These are phyloP conservation scores for Drosophila neoperkinsi DNA, from an alignment of 2,888 invertebrate species.

Conservation along the genomic window DNA sequence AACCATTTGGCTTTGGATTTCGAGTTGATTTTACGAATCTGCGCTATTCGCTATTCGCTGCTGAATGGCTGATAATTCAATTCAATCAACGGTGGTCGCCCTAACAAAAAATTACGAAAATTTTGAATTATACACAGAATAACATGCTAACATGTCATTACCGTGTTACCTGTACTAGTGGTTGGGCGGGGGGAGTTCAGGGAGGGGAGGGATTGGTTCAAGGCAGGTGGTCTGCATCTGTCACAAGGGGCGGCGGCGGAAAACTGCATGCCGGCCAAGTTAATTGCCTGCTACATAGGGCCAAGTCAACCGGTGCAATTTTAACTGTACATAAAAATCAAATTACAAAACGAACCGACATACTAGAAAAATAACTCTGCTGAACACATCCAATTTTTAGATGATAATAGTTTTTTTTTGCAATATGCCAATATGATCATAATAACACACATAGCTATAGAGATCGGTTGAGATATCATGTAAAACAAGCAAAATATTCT, in stretches of 20 bases:
- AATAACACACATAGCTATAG: background rate
- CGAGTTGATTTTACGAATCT: constrained; percentile 22
- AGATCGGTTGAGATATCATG: background rate
- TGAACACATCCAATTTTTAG: background rate
- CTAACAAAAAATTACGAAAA: constrained; percentile 75
- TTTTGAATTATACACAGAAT: constrained; percentile 46
- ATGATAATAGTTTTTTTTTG: background rate
- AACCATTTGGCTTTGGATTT: constrained; percentile 25
- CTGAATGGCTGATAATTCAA: constrained; percentile 57
- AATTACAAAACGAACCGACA: constrained; percentile 49
- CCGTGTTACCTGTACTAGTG: constrained; percentile 40
- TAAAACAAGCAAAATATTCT: background rate
- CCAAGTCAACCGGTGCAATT: constrained; percentile 40
- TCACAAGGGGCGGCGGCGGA: constrained; percentile 35
- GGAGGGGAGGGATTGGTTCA: constrained; percentile 10
- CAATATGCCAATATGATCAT: background rate
- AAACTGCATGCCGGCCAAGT: constrained; percentile 26
- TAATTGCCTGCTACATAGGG: constrained; percentile 58
- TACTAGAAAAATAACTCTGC: background rate
- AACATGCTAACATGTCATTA: constrained; percentile 64
- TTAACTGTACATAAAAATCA: constrained; percentile 42
- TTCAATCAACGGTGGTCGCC: constrained; percentile 77
- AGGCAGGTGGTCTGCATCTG: constrained; percentile 45
- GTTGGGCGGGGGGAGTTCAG: background rate
- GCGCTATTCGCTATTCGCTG: background rate